Evolutionary conservation across 1,140 invertebrate genomes (phyloP).

Genomic region (Cryptotermes secundus): DNA sequence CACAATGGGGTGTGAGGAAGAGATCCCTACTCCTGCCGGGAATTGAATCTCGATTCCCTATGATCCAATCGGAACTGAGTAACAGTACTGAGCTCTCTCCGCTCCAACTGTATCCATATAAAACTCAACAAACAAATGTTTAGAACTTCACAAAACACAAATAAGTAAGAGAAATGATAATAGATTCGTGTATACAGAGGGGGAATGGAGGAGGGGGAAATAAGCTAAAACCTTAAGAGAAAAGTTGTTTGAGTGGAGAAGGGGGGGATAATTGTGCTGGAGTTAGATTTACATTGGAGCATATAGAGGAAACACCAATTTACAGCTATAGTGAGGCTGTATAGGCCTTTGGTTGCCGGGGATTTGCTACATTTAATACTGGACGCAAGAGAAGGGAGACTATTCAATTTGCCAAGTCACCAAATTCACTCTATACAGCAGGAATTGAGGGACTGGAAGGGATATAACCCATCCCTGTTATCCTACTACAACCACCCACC

Average conservation of each 20-base stretch:
- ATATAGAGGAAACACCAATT: not conserved
- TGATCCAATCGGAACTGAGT: no score
- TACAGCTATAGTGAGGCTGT: not conserved
- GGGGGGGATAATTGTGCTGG: not conserved
- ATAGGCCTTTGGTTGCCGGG: not conserved
- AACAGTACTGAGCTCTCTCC: no score
- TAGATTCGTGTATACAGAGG: no score
- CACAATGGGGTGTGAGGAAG: no score
- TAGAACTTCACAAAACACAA: not conserved
- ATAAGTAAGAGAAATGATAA: no score
- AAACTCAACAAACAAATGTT: no score
- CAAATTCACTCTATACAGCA: constrained; percentile 7
- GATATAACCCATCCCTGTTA: not conserved
- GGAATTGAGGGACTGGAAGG: not conserved
- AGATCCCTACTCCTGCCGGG: no score
- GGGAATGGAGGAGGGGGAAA: not conserved
- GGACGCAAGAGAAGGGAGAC: not conserved
- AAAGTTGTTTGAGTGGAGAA: not conserved
- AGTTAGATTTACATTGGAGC: not conserved
- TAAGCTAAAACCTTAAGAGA: not conserved
- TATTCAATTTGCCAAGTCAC: constrained; percentile 34
- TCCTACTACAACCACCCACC: not conserved
- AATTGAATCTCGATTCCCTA: no score
- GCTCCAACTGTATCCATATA: no score
- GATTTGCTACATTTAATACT: constrained; percentile 35